Base-by-base conservation (phyloP, 1,140 invertebrate genomes). In the Uloborus diversus region DNA sequence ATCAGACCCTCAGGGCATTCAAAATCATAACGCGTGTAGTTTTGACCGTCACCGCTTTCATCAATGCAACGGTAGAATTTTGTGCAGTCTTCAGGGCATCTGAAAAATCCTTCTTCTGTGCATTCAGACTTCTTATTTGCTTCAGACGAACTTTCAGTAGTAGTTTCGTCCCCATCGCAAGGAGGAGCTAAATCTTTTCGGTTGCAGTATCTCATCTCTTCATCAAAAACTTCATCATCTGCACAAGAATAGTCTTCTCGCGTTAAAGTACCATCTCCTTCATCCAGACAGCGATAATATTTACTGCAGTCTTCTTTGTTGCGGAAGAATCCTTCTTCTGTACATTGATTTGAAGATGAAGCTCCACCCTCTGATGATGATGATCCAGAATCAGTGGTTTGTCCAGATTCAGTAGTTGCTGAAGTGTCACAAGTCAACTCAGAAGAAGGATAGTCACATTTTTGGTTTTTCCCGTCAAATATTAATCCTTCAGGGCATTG, bases 21-120 rank as follows among this genome's bases (percentile, higher is more conserved):
- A 49, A 81, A 81, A n/a, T 81, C 56, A 37, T 80, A 80, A 13
- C 61, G 32, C n/a, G 56, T 65, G 25, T 27, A 61, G 23, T 90
- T 62, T 32, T 68, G 33, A 13, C 81, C 81, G 79, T 90, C 86
- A 1, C 90, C 90, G 80, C 90, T 84, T 83, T 78, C 32, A 25
- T 80, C 57, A 20, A 93, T 92, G 84, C 92, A 93, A n/a, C 84
- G 62, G 37, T 81, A 83, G 70, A 84, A 84, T 69, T 80, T 69
- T 20, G 64, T 89, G 84, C 93, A 94, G 51, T 90, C 86, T 17
- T 86, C 86, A 33, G 89, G 88, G 86, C 92, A 85, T 9, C 90
- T 89, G 84, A 90, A 92, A 83, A 90, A 93, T 35, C 92, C 93
- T 82, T 89, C 88, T 68, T 87, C 73, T 5, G 80, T 84, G 81